Base-by-base conservation (phyloP, 2,113 vertebrate genomes). In the Pampusana beccarii region DNA sequence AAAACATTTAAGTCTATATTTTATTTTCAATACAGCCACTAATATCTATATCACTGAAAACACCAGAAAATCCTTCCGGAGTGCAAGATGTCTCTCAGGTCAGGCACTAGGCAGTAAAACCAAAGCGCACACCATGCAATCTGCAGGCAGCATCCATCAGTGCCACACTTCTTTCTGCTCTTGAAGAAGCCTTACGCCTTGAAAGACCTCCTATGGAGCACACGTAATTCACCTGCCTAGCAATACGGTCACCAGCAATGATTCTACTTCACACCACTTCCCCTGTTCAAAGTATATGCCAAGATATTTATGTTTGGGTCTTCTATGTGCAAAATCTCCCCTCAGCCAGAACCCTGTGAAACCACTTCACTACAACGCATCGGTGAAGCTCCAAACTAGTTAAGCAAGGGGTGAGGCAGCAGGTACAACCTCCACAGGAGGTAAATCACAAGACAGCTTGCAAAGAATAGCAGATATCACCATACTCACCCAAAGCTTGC, bases 121-220 rank as follows among this genome's bases (percentile, higher is more conserved):
- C 21, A 46, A 29, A 66, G 21, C 2, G 1, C 18, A 44, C 10
- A 0, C 56, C 1, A 0, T 26, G 20, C 53, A 28, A 11, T 40
- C 40, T 91, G 18, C 62, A 53, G 54, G 31, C 50, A 78, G 42
- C 54, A 33, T 23, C 23, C 14, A 6, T 61, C 53, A 42, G 23
- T 16, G 8, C 19, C 21, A 19, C 28, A 9, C 19, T 71, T 70
- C 46, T 10, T 66, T 64, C 29, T 42, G 26, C 33, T 40, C 36
- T 25, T 31, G 3, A 33, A 65, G 29, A 66, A 79, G 5, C 17
- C 31, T 62, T 18, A 34, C 1, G 3, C 26, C 34, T 80, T 38
- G 10, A 56, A 92, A 78, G 66, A 92, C 4, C 48, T 71, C 69
- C 73, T 21, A 3, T 0, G 6, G 20, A 78, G 5, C 64, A 60